A percentile compares a stretch with the other conserved stretches of the same genome.
Evolutionary conservation across 1,140 invertebrate genomes (phyloP).

Genomic region (Hypsibius dujardini): DNA sequence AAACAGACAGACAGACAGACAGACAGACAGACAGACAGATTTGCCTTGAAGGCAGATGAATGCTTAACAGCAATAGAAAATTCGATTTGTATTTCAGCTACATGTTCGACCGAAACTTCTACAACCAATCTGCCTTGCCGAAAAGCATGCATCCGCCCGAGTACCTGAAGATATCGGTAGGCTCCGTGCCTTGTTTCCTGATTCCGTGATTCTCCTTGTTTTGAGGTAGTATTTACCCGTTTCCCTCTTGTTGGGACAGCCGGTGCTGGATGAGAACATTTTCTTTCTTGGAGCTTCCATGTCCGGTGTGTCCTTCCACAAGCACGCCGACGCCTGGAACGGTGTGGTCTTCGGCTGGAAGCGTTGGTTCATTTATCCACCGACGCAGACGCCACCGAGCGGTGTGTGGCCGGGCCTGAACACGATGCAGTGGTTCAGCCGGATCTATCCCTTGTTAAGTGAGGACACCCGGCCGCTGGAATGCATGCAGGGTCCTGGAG

Average conservation of each 20-base stretch:
- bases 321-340: slow-evolving; percentile 33
- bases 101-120: slow-evolving; percentile 30
- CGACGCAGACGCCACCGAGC: slow-evolving; percentile 28
- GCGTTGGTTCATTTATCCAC: slow-evolving; percentile 30
- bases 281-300: slow-evolving; percentile 29
- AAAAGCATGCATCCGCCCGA: slow-evolving; percentile 26
- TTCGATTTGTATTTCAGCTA: slow-evolving; percentile 23
- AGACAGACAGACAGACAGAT: no score
- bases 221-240: neutral
- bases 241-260: neutral
- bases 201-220: neutral
- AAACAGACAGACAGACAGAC: no score
- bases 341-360: slow-evolving; percentile 30
- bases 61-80: neutral
- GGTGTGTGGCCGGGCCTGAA: slow-evolving; percentile 23
- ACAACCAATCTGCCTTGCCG: slow-evolving; percentile 27
- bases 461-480: slow-evolving; percentile 27
- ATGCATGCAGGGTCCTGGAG: slow-evolving; percentile 29
- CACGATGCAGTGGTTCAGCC: neutral
- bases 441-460: neutral
- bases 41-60: no score
- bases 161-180: slow-evolving; percentile 24
- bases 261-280: slow-evolving; percentile 5
- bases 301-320: slow-evolving; percentile 30
- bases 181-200: neutral